Conservation (phyloP, 2,797 vertebrate species). For the Coregonus suidteri region DNA sequence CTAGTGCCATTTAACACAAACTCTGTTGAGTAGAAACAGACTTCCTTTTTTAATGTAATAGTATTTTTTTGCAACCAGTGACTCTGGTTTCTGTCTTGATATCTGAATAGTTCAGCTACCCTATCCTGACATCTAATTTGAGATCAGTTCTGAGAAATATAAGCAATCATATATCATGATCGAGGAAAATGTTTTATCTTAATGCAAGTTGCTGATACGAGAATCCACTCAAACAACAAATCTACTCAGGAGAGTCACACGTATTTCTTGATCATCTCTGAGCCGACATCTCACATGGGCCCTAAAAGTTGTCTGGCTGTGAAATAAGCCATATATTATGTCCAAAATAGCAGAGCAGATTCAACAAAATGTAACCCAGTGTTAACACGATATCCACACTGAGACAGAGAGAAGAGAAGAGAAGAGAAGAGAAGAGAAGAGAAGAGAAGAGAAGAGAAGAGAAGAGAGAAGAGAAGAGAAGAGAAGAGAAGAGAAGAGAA, state of each 20-base stretch:
- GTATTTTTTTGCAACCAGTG: not conserved
- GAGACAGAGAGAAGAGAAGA: not conserved
- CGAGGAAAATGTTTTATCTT: not conserved
- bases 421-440: not conserved
- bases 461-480: not conserved
- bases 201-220: not conserved
- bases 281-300: not conserved
- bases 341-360: not conserved
- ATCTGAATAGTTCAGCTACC: no score
- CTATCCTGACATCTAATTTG: not conserved
- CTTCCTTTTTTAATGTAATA: not conserved
- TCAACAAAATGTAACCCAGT: not conserved
- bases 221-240: not conserved
- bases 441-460: not conserved
- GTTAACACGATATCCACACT: not conserved
- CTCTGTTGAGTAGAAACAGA: not conserved
- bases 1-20: not conserved
- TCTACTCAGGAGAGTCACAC: not conserved
- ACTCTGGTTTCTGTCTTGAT: not conserved
- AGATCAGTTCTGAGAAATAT: not conserved
- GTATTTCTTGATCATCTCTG: not conserved
- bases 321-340: slow-evolving; percentile 20
- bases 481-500: not conserved
- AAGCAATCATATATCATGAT: not conserved
- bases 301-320: slow-evolving; percentile 16